These are phyloP conservation scores for Drosophila flavopinicola DNA, from an alignment of 2,888 invertebrate genomes.

Conservation along the genomic window DNA sequence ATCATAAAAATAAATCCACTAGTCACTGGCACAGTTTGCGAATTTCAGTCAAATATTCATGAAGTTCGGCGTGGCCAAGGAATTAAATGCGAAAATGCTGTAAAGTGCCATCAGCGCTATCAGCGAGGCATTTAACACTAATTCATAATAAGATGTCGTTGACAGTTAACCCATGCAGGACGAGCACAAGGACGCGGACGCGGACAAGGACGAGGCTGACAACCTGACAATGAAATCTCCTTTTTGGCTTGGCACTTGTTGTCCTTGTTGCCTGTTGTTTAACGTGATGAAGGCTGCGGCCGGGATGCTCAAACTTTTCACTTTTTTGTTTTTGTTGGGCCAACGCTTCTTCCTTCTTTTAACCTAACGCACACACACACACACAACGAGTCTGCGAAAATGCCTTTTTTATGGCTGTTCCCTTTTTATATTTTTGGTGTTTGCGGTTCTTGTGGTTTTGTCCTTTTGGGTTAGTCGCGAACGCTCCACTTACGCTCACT, in stretches of 20 bases:
- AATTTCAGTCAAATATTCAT: conserved; percentile 64
- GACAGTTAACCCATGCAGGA: conserved; percentile 77
- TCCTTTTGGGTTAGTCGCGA: conserved; percentile 67
- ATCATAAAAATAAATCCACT: conserved; percentile 77
- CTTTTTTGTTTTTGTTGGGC: conserved; percentile 17
- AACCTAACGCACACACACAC: conserved; percentile 30
- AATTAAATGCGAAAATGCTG: conserved; percentile 66
- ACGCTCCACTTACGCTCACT: conserved; percentile 35
- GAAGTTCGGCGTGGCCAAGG: conserved; percentile 36
- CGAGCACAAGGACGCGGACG: too few species aligned
- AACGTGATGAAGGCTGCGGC: conserved; percentile 65
- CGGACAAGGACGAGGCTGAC: background rate
- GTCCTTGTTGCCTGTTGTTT: conserved; percentile 47
- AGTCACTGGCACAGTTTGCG: conserved; percentile 24
- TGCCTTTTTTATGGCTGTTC: conserved; percentile 49
- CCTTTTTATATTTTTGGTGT: conserved; percentile 27
- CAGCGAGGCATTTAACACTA: conserved; percentile 79
- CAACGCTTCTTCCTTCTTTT: background rate
- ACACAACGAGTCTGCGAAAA: conserved; percentile 27
- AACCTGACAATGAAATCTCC: conserved; percentile 70
- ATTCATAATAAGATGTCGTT: conserved; percentile 81
- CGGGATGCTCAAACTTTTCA: conserved; percentile 52
- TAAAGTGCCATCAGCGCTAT: conserved; percentile 70
- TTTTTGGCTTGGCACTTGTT: conserved; percentile 42
- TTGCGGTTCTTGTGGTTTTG: conserved; percentile 67